A percentile compares a stretch with the other conserved stretches of the same genome.
phyloP scores from a whole-genome alignment of 2,888 invertebrate genomes.

The Eupeodes luniger region DNA sequence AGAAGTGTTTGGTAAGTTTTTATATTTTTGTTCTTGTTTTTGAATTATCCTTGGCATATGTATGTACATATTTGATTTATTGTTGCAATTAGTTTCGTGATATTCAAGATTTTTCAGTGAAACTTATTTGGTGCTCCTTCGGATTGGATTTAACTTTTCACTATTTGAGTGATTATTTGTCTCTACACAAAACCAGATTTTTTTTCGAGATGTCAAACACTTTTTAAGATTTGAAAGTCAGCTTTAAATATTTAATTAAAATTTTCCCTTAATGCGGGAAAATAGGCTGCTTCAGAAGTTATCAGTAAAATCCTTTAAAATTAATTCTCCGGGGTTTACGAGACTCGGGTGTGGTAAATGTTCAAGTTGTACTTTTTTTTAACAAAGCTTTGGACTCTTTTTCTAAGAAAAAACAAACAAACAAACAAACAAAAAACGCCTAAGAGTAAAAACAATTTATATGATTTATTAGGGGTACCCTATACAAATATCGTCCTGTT shows the following conservation, averaged over 20 bases:
- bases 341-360: too few relatives aligned
- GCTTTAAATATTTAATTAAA: too few relatives aligned
- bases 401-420: background rate
- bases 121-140: too few relatives aligned
- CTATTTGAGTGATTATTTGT: too few relatives aligned
- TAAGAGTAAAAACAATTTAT: conserved; percentile 9
- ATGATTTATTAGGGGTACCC: conserved; percentile 8
- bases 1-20: background rate
- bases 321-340: too few relatives aligned
- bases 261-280: too few relatives aligned
- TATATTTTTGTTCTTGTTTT: background rate
- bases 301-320: too few relatives aligned
- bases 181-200: too few relatives aligned
- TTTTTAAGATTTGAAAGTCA: too few relatives aligned
- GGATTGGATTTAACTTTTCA: too few relatives aligned
- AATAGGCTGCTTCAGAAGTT: too few relatives aligned
- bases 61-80: background rate
- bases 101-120: background rate
- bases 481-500: background rate
- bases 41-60: background rate
- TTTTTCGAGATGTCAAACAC: too few relatives aligned
- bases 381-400: background rate
- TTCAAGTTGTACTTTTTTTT: background rate
- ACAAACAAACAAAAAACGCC: background rate
- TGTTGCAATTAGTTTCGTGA: background rate